Percentiles rank a stretch among this genome's conserved stretches.
Evolutionary conservation across 2,797 vertebrate species (phyloP).

Genomic region (Sebastes trivittatus): DNA sequence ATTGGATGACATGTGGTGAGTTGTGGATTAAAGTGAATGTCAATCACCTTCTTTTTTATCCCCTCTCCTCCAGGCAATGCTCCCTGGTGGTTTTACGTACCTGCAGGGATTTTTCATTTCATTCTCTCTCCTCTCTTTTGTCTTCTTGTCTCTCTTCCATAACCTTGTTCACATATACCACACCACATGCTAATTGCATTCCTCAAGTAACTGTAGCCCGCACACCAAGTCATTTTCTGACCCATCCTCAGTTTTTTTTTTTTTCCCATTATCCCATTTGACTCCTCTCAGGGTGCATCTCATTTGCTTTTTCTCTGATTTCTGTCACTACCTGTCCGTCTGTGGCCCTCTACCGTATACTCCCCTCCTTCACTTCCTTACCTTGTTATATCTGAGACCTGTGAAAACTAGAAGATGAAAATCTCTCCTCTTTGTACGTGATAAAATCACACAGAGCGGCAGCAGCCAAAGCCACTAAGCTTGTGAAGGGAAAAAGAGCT

Average conservation of each 20-base stretch:
- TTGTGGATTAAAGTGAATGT: constrained; percentile 75
- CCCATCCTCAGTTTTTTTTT: background rate
- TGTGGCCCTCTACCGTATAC: background rate
- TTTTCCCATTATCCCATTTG: constrained; percentile 19
- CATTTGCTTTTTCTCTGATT: constrained; percentile 42
- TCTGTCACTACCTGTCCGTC: constrained; percentile 14
- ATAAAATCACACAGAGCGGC: constrained; percentile 63
- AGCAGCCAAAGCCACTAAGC: constrained; percentile 59
- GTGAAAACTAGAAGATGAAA: constrained; percentile 51
- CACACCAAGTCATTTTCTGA: constrained; percentile 40
- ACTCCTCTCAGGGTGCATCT: constrained; percentile 33
- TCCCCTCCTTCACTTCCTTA: constrained; percentile 22
- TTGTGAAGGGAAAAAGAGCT: constrained; percentile 40
- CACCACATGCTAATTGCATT: constrained; percentile 63
- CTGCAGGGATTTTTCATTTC: constrained; percentile 60
- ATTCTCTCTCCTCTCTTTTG: constrained; percentile 10
- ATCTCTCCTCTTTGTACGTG: constrained; percentile 49
- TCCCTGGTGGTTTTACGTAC: constrained; percentile 65
- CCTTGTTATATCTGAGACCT: constrained; percentile 58
- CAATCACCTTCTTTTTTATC: constrained; percentile 75
- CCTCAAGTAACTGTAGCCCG: constrained; percentile 21
- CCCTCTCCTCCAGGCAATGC: constrained; percentile 53
- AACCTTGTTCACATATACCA: constrained; percentile 39
- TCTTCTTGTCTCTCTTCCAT: constrained; percentile 31
- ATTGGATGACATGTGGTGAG: constrained; percentile 71